Conservation (phyloP, 2,888 invertebrate species). For the Lumbricus terrestris region DNA sequence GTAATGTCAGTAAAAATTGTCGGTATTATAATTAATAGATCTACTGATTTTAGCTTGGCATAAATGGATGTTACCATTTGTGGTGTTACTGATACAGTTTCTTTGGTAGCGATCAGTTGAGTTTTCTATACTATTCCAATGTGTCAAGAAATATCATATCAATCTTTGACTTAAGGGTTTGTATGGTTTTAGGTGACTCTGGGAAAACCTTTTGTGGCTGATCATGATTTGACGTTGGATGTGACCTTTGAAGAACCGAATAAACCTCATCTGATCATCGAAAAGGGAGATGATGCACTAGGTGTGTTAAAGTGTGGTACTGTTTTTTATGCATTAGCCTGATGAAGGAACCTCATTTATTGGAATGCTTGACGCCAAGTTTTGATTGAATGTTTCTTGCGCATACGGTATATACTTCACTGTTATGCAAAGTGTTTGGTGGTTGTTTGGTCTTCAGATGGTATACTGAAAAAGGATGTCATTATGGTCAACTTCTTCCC, state of each 20-base stretch:
- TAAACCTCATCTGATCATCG: slow-evolving; percentile 22
- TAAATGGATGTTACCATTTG: no score
- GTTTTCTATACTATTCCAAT: no score
- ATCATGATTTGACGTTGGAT: slow-evolving; percentile 25
- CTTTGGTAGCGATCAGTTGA: no score
- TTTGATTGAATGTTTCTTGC: no score
- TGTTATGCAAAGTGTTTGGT: background rate
- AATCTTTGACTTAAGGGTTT: background rate
- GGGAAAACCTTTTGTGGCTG: slow-evolving; percentile 22
- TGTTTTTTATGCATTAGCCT: background rate
- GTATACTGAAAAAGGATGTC: slow-evolving; percentile 27
- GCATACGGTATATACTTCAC: background rate
- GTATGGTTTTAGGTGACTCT: slow-evolving; percentile 15
- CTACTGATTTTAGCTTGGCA: no score
- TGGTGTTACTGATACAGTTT: no score
- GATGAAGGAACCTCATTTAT: no score
- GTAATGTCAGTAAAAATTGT: no score
- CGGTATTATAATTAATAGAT: no score
- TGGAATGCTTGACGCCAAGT: no score
- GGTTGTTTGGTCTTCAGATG: slow-evolving; percentile 9
- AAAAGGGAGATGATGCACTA: slow-evolving; percentile 19
- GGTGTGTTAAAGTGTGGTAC: background rate
- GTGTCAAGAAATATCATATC: background rate
- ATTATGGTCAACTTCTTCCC: slow-evolving; percentile 32
- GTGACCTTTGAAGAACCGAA: slow-evolving; percentile 11